Percentiles rank a stretch among this genome's conserved stretches.
Evolutionary conservation across 2,888 invertebrate species (phyloP).

Genomic region (Leucophenga montana): DNA sequence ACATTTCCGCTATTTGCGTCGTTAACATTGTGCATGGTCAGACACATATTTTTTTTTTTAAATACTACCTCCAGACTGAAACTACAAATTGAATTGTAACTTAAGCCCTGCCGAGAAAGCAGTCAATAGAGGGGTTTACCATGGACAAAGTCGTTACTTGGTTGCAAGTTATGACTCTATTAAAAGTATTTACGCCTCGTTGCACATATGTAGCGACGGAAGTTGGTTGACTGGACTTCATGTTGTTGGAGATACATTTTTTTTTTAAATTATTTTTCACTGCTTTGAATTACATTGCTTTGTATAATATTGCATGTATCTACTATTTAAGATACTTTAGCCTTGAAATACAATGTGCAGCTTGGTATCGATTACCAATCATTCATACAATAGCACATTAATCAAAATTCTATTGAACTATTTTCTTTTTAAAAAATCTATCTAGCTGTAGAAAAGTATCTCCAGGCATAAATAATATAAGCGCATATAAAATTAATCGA

Average conservation of each 20-base stretch:
- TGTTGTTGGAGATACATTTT: no score
- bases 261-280: no score
- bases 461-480: background rate
- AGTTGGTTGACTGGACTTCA: background rate
- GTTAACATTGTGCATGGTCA: background rate
- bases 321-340: no score
- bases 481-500: slow-evolving; percentile 29
- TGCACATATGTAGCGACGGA: slow-evolving; percentile 43
- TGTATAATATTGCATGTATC: no score
- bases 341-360: no score
- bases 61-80: background rate
- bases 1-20: background rate
- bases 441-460: no score
- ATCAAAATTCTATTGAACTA: no score
- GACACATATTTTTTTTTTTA: background rate
- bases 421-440: no score
- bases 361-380: no score
- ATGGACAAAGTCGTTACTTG: slow-evolving; percentile 53
- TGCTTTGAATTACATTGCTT: no score
- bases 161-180: slow-evolving; percentile 63
- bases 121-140: slow-evolving; percentile 27
- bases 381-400: no score
- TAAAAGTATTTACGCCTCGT: slow-evolving; percentile 59
- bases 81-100: slow-evolving; percentile 14
- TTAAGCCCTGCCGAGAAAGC: no score